A percentile compares a stretch with the other conserved stretches of the same genome.
Evolutionary conservation across 2,797 vertebrate species (phyloP).

Genomic region (Muscicapa comitata): DNA sequence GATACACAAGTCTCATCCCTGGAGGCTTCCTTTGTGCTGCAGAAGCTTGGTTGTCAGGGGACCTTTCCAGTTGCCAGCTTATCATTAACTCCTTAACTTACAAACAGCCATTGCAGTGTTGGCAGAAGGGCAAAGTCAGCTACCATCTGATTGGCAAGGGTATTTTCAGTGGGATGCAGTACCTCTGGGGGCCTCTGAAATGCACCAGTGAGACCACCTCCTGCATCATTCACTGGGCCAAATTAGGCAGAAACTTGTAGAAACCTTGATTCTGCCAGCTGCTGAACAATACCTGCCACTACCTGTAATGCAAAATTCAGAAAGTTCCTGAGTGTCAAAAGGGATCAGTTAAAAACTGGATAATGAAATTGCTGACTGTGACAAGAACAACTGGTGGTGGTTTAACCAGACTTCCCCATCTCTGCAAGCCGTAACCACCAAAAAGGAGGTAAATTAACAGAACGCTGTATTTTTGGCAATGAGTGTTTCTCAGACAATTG

Average conservation of each 20-base stretch:
- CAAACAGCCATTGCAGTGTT: neutral
- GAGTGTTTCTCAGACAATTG: neutral
- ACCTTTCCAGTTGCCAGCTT: neutral
- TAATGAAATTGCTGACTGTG: neutral
- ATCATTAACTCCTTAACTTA: neutral
- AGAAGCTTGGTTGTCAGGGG: neutral
- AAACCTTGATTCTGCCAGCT: neutral
- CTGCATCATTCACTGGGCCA: neutral
- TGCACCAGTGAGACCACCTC: neutral
- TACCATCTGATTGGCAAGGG: fast-evolving
- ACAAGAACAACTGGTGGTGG: neutral
- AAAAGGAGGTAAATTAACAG: neutral
- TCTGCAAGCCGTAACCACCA: neutral
- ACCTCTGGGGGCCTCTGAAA: neutral
- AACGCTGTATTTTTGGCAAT: neutral
- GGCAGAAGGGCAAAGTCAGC: neutral
- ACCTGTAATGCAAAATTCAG: neutral
- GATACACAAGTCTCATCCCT: fast-evolving
- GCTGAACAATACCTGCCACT: neutral
- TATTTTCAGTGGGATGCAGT: neutral
- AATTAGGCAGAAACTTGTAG: neutral
- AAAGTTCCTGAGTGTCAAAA: neutral
- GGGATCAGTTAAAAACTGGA: neutral
- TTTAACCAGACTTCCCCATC: neutral
- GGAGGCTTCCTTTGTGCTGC: neutral